These are phyloP conservation scores for Poeciliopsis turrubarensis DNA, from an alignment of 2,113 vertebrate genomes.

Conservation along the genomic window DNA sequence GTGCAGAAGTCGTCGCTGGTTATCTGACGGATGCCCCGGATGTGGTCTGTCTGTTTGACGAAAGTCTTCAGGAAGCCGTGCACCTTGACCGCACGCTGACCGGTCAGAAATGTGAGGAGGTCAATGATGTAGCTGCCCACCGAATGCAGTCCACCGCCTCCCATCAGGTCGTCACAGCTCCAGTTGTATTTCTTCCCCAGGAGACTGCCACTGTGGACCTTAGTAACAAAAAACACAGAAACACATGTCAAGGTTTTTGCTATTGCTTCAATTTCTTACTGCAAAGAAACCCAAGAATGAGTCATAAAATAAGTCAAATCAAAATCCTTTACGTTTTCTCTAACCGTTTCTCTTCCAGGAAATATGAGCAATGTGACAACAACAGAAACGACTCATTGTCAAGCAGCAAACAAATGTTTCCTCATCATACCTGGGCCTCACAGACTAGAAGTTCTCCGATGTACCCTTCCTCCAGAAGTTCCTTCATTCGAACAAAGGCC, in stretches of 20 bases:
- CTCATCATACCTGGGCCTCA: conserved; percentile 82
- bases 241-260: neutral
- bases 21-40: conserved; percentile 96
- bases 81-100: conserved; percentile 91
- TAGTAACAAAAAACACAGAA: conserved; percentile 29
- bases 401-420: neutral
- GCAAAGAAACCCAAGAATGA: neutral
- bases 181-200: conserved; percentile 99
- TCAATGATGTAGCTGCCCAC: conserved; percentile 99
- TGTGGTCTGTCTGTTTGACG: conserved; percentile 97
- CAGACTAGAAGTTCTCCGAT: conserved; percentile 95
- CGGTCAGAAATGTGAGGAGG: conserved; percentile 93
- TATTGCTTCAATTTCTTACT: neutral
- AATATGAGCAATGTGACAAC: too few relatives aligned
- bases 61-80: conserved; percentile 97
- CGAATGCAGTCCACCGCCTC: conserved; percentile 94
- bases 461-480: conserved; percentile 94
- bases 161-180: conserved; percentile 99
- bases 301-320: neutral
- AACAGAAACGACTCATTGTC: neutral
- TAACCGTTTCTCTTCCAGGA: neutral
- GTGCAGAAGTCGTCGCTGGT: conserved; percentile 99
- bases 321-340: neutral
- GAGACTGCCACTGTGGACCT: conserved; percentile 95
- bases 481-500: conserved; percentile 94